These are phyloP conservation scores for Liopterus haemorrhoidalis DNA, from an alignment of 2,888 invertebrate genomes.

Conservation along the genomic window DNA sequence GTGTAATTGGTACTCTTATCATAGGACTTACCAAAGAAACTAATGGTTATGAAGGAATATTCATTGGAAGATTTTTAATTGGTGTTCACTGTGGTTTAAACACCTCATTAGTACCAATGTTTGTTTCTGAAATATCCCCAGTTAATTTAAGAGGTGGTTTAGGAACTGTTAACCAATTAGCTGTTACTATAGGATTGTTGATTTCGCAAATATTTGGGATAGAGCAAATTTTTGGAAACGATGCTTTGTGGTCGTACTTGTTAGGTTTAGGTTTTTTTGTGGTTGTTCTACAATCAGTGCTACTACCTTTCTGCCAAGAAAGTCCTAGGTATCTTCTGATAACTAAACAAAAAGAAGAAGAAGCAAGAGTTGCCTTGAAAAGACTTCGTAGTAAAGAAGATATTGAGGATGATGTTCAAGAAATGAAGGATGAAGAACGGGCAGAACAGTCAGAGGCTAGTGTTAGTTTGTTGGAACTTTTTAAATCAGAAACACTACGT, in stretches of 20 bases:
- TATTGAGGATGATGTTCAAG: conserved; percentile 49
- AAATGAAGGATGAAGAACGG: conserved; percentile 49
- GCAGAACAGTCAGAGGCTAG: conserved; percentile 47
- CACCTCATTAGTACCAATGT: conserved; percentile 50
- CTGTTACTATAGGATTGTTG: conserved; percentile 48
- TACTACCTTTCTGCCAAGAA: conserved; percentile 48
- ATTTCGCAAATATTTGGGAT: conserved; percentile 49
- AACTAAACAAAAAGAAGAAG: conserved; percentile 45
- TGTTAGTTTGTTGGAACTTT: conserved; percentile 45
- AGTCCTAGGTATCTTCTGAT: conserved; percentile 48
- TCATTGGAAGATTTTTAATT: conserved; percentile 65
- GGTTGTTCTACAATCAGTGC: conserved; percentile 45
- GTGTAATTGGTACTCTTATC: conserved; percentile 57
- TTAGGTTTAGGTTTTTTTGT: conserved; percentile 48
- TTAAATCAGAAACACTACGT: conserved; percentile 43
- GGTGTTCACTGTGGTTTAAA: conserved; percentile 67
- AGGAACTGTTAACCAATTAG: conserved; percentile 50
- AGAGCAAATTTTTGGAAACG: conserved; percentile 47
- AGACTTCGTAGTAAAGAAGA: conserved; percentile 45
- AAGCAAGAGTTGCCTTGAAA: conserved; percentile 42
- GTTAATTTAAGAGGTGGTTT: conserved; percentile 47
- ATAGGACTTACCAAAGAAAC: conserved; percentile 62
- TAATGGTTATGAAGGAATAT: conserved; percentile 63
- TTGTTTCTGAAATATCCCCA: conserved; percentile 50
- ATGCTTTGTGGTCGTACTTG: conserved; percentile 49